Base-by-base conservation (phyloP, 2,113 vertebrate species). In the Crotalus horridus region DNA sequence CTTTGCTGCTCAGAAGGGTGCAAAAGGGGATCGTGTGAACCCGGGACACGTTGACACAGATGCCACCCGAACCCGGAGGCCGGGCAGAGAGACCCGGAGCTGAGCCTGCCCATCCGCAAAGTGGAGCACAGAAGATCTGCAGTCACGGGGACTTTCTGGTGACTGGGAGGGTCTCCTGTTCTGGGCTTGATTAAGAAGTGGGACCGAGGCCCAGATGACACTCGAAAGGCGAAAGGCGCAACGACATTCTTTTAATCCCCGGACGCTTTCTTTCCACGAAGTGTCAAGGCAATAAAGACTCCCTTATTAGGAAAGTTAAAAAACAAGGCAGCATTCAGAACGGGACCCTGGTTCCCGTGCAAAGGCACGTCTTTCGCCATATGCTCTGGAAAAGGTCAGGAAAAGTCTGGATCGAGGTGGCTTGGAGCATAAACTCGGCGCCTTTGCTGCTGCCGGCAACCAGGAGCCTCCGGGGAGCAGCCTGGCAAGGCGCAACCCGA, bases 221-320 rank as follows among this genome's bases (percentile, higher is more conserved):
- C 48, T 6, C 5, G 23, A 59, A 86, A 85, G 69, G 56, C 88
- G 48, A 85, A 94, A 95, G 96, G 91, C 94, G 96, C 88, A 95
- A 93, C 91, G 93, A 96, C 93, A 95, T 94, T 96, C n/a, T 97
- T 96, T 92, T 61, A 94, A 56, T 92, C 94, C 93, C 93, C 59
- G 23, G 89, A 96, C 97, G 97, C 97, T 98, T 97, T 97, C 95
- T 96, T 97, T 95, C 96, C 95, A 89, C 97, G 97, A 97, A 94
- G 94, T n/a, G 97, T 94, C 96, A 97, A 98, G 97, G 95, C 95
- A 95, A 96, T 92, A 93, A 96, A 94, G 96, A 96, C 94, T 96
- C 96, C 97, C 97, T 98, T 97, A 87, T 94, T 90, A 94, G 95
- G 92, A 96, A 95, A 96, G 96, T 97, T 94, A 95, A 95, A 51